Evolutionary conservation across 1,140 invertebrate species (phyloP).

Genomic region (Contarinia nasturtii): DNA sequence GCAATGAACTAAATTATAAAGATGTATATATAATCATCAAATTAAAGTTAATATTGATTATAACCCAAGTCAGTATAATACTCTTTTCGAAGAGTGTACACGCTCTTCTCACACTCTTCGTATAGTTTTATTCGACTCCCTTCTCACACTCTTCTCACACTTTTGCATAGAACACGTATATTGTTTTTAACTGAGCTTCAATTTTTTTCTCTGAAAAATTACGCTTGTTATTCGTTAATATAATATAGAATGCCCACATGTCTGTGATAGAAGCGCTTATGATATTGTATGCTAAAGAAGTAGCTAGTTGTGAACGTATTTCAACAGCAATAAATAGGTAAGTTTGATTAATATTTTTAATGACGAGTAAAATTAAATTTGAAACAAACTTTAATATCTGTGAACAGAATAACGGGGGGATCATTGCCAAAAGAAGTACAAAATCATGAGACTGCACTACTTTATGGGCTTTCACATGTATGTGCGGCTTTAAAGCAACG

Average conservation of each 20-base stretch:
- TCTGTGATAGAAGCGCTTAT: conserved; percentile 94
- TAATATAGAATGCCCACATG: conserved; percentile 83
- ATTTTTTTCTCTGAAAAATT: too few species aligned
- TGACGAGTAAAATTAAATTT: neutral
- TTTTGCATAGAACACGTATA: too few species aligned
- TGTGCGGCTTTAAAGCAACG: conserved; percentile 53
- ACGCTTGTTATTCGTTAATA: too few species aligned
- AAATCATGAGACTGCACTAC: conserved; percentile 64
- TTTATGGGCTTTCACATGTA: conserved; percentile 82
- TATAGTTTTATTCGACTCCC: too few species aligned
- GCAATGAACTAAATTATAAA: too few species aligned
- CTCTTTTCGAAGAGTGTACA: too few species aligned
- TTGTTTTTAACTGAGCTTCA: neutral
- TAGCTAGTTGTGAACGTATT: conserved; percentile 75
- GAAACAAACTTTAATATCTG: neutral
- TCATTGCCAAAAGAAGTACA: conserved; percentile 31
- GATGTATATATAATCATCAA: too few species aligned
- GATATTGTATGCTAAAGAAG: conserved; percentile 83
- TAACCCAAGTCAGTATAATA: too few species aligned
- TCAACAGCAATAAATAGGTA: conserved; percentile 65
- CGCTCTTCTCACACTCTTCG: too few species aligned
- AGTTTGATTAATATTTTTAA: conserved; percentile 5
- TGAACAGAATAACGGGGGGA: conserved; percentile 17
- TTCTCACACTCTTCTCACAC: too few species aligned
- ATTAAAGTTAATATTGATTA: too few species aligned